These are phyloP conservation scores for Amphipoea oculea DNA, from an alignment of 2,888 invertebrate genomes.

Conservation along the genomic window DNA sequence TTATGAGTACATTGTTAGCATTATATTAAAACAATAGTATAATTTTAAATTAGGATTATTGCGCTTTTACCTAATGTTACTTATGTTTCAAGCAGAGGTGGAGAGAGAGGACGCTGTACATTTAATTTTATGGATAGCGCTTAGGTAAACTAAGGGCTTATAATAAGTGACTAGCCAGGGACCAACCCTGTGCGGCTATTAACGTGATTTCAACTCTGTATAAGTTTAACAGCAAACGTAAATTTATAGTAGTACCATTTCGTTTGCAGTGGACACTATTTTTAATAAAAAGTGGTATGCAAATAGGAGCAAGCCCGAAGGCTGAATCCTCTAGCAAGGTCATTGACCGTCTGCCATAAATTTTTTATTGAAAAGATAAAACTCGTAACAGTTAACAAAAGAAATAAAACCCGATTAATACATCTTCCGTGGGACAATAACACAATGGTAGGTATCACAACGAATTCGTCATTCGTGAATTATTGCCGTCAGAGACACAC, in stretches of 20 bases:
- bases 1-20: conserved; percentile 39
- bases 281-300: conserved; percentile 1
- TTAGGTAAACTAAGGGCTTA: conserved; percentile 30
- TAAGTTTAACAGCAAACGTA: not conserved
- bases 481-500: conserved; percentile 63
- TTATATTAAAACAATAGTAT: conserved; percentile 38
- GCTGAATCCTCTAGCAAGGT: conserved; percentile 1
- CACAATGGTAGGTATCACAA: conserved; percentile 59
- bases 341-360: conserved; percentile 14
- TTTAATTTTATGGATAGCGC: conserved; percentile 31
- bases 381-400: conserved; percentile 50
- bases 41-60: conserved; percentile 40
- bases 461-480: conserved; percentile 67
- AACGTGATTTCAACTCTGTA: conserved; percentile 19
- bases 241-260: conserved; percentile 3
- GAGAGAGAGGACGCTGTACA: not conserved
- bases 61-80: conserved; percentile 15
- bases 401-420: conserved; percentile 59
- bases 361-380: conserved; percentile 33
- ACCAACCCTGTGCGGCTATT: not conserved
- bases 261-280: not conserved
- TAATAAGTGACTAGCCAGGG: conserved; percentile 19
- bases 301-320: conserved; percentile 9
- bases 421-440: conserved; percentile 54
- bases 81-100: not conserved